Conservation (phyloP, 2,888 invertebrate genomes). For the Frankliniella intonsa region DNA sequence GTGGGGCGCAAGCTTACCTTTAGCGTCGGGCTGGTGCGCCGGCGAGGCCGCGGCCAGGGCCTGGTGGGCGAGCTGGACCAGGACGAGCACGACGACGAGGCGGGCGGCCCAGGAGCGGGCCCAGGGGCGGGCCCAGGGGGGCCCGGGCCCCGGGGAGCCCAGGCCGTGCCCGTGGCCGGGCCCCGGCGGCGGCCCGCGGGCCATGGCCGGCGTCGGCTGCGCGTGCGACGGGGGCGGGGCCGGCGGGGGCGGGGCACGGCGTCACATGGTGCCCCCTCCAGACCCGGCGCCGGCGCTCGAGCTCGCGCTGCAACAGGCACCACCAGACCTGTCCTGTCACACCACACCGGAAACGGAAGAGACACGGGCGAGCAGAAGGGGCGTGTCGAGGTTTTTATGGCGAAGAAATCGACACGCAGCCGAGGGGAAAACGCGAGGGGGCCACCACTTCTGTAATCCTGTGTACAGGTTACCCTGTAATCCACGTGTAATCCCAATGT, state of each 20-base stretch:
- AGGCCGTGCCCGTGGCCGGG: not conserved
- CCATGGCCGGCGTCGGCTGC: not conserved
- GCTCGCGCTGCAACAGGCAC: not conserved
- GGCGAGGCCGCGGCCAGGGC: not conserved
- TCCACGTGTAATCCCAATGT: too few relatives aligned
- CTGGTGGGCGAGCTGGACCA: not conserved
- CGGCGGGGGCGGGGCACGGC: not conserved
- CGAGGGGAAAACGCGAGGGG: too few relatives aligned
- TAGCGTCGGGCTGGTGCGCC: not conserved
- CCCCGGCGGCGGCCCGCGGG: not conserved
- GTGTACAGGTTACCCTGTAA: too few relatives aligned
- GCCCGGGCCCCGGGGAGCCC: slow-evolving; percentile 6
- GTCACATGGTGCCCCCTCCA: slow-evolving; percentile 1
- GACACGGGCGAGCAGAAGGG: too few relatives aligned
- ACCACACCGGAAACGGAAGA: too few relatives aligned
- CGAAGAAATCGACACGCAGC: too few relatives aligned
- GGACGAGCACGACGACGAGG: not conserved
- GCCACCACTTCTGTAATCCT: too few relatives aligned
- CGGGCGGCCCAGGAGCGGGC: not conserved
- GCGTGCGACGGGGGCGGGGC: not conserved
- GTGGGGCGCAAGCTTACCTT: not conserved
- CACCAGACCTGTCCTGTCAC: not conserved
- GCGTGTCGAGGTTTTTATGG: too few relatives aligned
- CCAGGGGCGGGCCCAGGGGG: not conserved
- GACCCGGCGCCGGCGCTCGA: not conserved